Evolutionary conservation across 2,797 vertebrate species (phyloP), one percentile per base, ranked within the genome.

Genomic region (Orientallactaga sibirica): DNA sequence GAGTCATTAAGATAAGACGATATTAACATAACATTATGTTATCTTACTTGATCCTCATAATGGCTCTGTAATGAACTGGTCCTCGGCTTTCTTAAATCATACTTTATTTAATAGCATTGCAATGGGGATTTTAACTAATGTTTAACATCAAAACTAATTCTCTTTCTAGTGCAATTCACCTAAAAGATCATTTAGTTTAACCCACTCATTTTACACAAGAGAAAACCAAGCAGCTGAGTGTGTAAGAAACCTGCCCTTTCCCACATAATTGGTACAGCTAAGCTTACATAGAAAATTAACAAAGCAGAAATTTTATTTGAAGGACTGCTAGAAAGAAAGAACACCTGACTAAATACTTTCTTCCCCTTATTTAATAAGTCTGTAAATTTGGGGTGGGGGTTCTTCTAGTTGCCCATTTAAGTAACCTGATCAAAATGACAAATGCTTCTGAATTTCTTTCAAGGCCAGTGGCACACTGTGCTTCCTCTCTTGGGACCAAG

Each of bases 91-190:
- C 76, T 67, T 81, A 94, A 93, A 67, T 87, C 37, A 73, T 85
- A 82, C 93, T 94, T 96, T 92, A 88, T 81, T 93, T 77, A 93
- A 67, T 83, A 89, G 27, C 33, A 19, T 91, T 87, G 43, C 62
- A 87, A 15, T 68, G 64, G 55, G 71, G 2, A 88, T 90, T 88
- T 80, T 84, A 94, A 87, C 37, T 86, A 80, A 90, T 84, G 64
- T n/a, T 96, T 87, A 95, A 93, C 67, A 92, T 87, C 25, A 76
- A 78, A 87, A 87, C 19, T 52, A 92, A 90, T 93, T 94, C 20
- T 91, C 68, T 84, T 74, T 93, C n/a, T n/a, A 81, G 10, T 85
- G 20, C 5, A 48, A 41, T 92, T 58, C 5, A 85, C 62, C 77
- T 25, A 76, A 90, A 82, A 73, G 73, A 83, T 94, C 70, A 91